phyloP scores from a whole-genome alignment of 1,140 invertebrate species.

The Acromyrmex charruanus region DNA sequence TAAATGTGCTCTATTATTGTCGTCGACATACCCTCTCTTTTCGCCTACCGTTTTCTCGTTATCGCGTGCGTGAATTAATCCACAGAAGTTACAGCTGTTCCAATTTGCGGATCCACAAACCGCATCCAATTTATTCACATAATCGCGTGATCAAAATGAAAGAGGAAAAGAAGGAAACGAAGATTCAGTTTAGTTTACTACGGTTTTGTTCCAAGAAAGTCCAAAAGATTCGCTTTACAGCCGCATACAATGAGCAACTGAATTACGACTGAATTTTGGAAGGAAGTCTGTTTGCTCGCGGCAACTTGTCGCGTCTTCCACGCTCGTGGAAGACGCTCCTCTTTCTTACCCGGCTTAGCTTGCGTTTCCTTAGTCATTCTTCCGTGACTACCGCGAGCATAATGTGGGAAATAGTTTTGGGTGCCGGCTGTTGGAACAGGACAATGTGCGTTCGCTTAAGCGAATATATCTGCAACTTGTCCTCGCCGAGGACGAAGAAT shows the following conservation, averaged over 20 bases:
- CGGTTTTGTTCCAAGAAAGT: neutral
- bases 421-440: slow-evolving; percentile 45
- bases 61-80: slow-evolving; percentile 36
- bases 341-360: slow-evolving; percentile 38
- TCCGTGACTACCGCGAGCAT: slow-evolving; percentile 60
- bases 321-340: neutral
- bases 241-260: slow-evolving; percentile 14
- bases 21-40: slow-evolving; percentile 42
- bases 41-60: slow-evolving; percentile 34
- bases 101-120: neutral
- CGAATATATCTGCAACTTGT: slow-evolving; percentile 37
- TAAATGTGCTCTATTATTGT: slow-evolving; percentile 71
- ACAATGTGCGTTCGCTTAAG: slow-evolving; percentile 55
- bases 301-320: slow-evolving; percentile 31
- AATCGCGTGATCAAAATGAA: slow-evolving; percentile 1
- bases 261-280: slow-evolving; percentile 54
- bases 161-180: neutral
- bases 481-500: slow-evolving; percentile 44
- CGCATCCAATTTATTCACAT: neutral
- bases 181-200: neutral
- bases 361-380: slow-evolving; percentile 49
- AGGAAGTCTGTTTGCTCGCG: slow-evolving; percentile 57
- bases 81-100: neutral
- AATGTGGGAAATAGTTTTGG: slow-evolving; percentile 68
- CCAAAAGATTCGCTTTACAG: neutral